Base-by-base conservation (phyloP, 92 coral and sea anemone species). In the Muricea muricata region DNA sequence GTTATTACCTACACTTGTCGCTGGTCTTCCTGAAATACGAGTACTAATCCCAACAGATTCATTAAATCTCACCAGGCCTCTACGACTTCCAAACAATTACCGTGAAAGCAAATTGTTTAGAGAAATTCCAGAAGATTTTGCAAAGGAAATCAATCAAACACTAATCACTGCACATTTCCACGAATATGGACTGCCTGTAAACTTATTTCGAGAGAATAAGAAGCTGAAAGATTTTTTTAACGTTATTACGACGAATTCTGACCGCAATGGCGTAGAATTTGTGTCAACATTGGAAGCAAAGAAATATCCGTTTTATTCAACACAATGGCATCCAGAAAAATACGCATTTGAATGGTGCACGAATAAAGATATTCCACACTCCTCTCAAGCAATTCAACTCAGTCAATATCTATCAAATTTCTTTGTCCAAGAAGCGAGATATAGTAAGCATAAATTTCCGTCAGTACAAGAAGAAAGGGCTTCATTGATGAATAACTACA, bases 231-330 rank as follows among this genome's bases (percentile, higher is more conserved):
- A 37, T 14, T 87, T 91, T 60, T 94, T 88, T 87, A 65, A 69
- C 9, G 61, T 93, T 57, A 66, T 94, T 15, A 89, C 98, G 29
- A 93, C 97, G 24, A 93, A 91, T 88, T 79, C 29, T 63, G 97
- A 92, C 34, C 81, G 91, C 77, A 80, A 89, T 1, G 97, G 97
- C 37, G 50, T 75, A 24, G 83, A 85, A 37, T 94, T 87, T 71
- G 79, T 94, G 48, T 93, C 98, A 20, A 94, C 93, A 0, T 75
- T 94, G 57, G 98, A 94, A 94, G 94, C 97, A 34, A 34, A 71
- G 61, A 13, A 87, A 23, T 91, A 85, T 76, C 88, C 88, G n/a
- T 56, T 75, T 28, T 85, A 85, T 39, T 82, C 65, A n/a, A n/a
- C n/a, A n/a, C n/a, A n/a, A n/a, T n/a, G n/a, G n/a, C n/a, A n/a